Evolutionary conservation across 2,888 invertebrate genomes (phyloP).

Genomic region (Teinopalpus imperialis): DNA sequence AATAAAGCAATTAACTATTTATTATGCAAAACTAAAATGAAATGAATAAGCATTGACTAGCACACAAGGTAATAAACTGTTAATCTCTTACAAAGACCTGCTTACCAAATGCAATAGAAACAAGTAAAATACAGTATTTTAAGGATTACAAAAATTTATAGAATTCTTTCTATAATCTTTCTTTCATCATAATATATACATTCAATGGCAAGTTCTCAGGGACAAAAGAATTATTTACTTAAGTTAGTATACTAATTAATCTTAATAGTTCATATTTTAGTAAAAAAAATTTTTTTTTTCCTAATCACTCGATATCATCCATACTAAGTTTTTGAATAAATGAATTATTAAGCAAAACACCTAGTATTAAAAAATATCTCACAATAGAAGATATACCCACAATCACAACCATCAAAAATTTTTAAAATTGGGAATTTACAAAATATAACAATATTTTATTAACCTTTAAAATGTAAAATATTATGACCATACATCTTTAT

Average conservation of each 20-base stretch:
- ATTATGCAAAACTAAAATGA: constrained; percentile 25
- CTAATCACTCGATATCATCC: constrained; percentile 11
- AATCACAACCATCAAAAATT: constrained; percentile 73
- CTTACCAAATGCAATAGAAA: constrained; percentile 1
- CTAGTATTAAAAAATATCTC: constrained; percentile 8
- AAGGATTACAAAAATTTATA: neutral
- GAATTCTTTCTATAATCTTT: neutral
- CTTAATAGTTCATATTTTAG: neutral
- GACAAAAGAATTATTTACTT: constrained; percentile 9
- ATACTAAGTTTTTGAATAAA: constrained; percentile 17
- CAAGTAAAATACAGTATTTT: neutral
- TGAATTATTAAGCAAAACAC: constrained; percentile 5
- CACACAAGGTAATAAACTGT: constrained; percentile 37
- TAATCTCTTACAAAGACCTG: constrained; percentile 3
- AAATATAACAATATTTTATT: constrained; percentile 45
- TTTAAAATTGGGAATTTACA: constrained; percentile 54
- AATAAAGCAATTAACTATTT: constrained; percentile 1
- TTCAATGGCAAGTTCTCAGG: constrained; percentile 16
- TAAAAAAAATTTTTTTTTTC: too few relatives aligned
- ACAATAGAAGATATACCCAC: constrained; percentile 42
- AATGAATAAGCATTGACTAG: constrained; percentile 41
- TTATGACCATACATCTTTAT: constrained; percentile 32
- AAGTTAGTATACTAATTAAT: constrained; percentile 2
- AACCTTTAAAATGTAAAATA: constrained; percentile 46
- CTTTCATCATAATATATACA: constrained; percentile 1